Conservation (phyloP, 1,140 invertebrate genomes). For the Plodia interpunctella region DNA sequence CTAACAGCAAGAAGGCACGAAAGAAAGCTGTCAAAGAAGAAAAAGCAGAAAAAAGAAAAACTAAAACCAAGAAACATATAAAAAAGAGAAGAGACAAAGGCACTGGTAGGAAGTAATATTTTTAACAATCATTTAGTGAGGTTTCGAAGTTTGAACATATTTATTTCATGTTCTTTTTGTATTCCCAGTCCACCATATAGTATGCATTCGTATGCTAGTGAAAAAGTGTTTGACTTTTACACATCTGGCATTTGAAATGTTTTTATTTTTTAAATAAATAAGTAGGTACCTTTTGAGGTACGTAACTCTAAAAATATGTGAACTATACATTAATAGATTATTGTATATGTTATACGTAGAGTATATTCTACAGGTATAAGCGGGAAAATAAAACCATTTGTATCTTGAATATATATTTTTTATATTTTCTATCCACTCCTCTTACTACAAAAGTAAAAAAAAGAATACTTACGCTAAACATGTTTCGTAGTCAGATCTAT, state of each 20-base stretch:
- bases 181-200: no score
- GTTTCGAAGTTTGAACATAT: no score
- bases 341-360: no score
- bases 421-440: not conserved
- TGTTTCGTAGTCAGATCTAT: not conserved
- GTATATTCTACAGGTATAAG: not conserved
- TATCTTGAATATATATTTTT: not conserved
- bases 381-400: conserved; percentile 3
- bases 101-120: conserved; percentile 45
- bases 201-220: no score
- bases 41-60: conserved; percentile 93
- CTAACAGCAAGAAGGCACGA: conserved; percentile 89
- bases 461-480: not conserved
- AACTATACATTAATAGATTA: no score
- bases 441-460: conserved; percentile 3
- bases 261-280: no score
- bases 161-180: no score
- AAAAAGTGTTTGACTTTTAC: no score
- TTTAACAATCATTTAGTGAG: not conserved
- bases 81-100: conserved; percentile 93
- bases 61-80: conserved; percentile 96
- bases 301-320: no score
- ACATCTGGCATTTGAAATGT: no score
- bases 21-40: conserved; percentile 92
- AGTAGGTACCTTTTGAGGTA: no score